Evolutionary conservation across 2,888 invertebrate species (phyloP).

Genomic region (Leuctra nigra): DNA sequence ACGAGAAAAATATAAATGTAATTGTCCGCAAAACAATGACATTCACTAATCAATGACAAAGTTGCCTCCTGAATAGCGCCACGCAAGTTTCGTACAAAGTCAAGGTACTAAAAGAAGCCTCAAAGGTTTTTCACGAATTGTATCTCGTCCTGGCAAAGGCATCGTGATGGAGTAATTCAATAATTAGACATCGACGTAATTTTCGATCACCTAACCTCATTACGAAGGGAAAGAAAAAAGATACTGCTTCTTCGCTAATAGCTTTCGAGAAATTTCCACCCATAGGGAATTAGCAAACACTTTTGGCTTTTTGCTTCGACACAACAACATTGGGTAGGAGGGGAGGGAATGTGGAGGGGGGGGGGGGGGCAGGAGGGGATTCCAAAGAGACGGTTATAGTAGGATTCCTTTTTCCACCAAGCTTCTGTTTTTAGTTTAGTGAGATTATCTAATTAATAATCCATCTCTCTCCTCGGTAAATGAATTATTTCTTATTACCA

Average conservation of each 20-base stretch:
- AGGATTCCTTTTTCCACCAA: conserved; percentile 16
- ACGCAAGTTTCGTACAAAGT: no score
- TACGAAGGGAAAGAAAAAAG: conserved; percentile 20
- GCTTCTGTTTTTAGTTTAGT: conserved; percentile 26
- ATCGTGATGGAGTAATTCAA: no score
- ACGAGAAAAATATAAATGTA: no score
- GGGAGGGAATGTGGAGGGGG: conserved; percentile 8
- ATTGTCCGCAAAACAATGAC: no score
- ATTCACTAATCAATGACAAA: no score
- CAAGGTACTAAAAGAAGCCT: no score
- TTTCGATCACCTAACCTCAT: conserved; percentile 27
- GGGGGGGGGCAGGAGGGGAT: background rate
- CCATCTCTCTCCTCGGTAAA: conserved; percentile 27
- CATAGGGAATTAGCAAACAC: conserved; percentile 20
- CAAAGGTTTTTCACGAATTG: no score
- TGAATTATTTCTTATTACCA: conserved; percentile 28
- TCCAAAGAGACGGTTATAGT: background rate
- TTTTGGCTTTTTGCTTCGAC: conserved; percentile 20
- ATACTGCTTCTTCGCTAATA: conserved; percentile 18
- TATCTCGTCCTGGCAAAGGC: no score
- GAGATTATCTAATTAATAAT: conserved; percentile 27
- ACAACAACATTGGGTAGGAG: conserved; percentile 7
- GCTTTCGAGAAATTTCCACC: conserved; percentile 23
- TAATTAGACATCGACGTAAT: conserved; percentile 26
- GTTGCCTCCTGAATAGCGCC: no score